A percentile compares a stretch with the other conserved stretches of the same genome.
Conservation (phyloP, 2,888 invertebrate species). For the Polymixis lichenea region DNA sequence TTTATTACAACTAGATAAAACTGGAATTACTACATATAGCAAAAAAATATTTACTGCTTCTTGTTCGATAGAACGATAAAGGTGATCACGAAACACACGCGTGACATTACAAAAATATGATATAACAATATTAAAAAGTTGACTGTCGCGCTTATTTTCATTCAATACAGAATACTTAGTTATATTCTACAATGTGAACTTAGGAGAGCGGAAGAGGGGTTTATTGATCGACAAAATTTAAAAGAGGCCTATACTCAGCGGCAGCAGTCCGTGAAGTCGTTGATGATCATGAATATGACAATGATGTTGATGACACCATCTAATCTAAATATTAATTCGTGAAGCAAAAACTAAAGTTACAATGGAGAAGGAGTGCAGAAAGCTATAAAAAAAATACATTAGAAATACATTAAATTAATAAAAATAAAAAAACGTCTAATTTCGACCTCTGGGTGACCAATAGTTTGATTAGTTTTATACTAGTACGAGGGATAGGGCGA, state of each 20-base stretch:
- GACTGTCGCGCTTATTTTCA: background rate
- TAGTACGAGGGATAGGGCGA: too few species aligned
- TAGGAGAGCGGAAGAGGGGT: background rate
- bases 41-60: slow-evolving; percentile 17
- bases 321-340: too few species aligned
- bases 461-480: background rate
- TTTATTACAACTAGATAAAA: slow-evolving; percentile 41
- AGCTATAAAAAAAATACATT: too few species aligned
- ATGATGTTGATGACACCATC: background rate
- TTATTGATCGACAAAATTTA: background rate
- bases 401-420: too few species aligned
- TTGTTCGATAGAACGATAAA: slow-evolving; percentile 48
- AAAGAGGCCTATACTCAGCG: background rate
- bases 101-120: slow-evolving; percentile 22
- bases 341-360: too few species aligned
- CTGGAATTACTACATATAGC: slow-evolving; percentile 14
- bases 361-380: too few species aligned
- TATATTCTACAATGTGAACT: background rate
- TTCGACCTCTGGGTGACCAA: too few species aligned
- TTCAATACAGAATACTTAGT: background rate
- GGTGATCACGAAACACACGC: slow-evolving; percentile 21
- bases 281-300: background rate
- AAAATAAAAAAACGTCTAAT: too few species aligned
- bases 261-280: background rate
- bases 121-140: background rate